Conservation (phyloP, 2,888 invertebrate species). For the Aricia artaxerxes region DNA sequence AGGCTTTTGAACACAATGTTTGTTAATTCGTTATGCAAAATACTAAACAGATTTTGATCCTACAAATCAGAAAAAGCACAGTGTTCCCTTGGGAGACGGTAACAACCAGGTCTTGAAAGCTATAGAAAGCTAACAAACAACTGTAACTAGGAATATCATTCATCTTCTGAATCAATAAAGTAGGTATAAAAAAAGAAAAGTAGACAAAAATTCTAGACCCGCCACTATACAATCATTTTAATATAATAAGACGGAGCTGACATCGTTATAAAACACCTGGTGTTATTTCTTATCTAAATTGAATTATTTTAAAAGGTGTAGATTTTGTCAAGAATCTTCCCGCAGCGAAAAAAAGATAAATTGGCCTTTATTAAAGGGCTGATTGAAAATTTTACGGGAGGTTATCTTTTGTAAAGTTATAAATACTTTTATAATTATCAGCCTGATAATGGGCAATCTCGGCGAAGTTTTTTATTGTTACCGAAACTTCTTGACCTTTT, state of each 20-base stretch:
- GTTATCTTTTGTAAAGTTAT: slow-evolving; percentile 41
- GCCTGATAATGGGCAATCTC: slow-evolving; percentile 44
- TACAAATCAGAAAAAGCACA: no score
- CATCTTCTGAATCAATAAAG: no score
- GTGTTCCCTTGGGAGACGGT: no score
- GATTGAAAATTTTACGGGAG: slow-evolving; percentile 37
- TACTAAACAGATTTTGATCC: no score
- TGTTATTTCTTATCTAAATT: slow-evolving; percentile 18
- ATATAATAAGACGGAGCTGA: neutral
- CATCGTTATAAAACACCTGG: neutral
- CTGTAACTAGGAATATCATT: no score
- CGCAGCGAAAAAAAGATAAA: slow-evolving; percentile 1
- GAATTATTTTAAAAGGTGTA: slow-evolving; percentile 16
- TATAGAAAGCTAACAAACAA: no score
- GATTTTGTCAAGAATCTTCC: slow-evolving; percentile 22
- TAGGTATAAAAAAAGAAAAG: no score
- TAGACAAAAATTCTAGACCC: no score
- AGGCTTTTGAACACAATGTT: no score
- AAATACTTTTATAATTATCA: slow-evolving; percentile 45
- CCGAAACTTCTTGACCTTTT: slow-evolving; percentile 11
- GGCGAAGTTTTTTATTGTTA: slow-evolving; percentile 38
- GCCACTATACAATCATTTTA: neutral
- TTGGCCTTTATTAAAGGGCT: slow-evolving; percentile 13
- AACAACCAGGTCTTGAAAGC: no score
- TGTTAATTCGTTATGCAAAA: no score